These are phyloP conservation scores for Sorex maritimensis DNA, from an alignment of 2,797 vertebrate genomes.

Conservation along the genomic window DNA sequence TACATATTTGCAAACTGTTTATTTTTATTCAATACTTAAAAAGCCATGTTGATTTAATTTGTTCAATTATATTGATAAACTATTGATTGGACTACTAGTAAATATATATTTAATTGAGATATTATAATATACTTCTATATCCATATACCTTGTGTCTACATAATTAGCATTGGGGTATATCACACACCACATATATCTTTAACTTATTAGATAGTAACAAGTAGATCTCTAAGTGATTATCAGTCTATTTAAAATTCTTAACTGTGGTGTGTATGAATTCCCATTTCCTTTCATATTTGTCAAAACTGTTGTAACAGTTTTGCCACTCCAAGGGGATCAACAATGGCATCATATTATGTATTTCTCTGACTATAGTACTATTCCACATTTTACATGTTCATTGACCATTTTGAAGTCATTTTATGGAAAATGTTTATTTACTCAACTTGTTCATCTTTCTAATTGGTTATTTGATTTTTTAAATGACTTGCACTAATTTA, in stretches of 20 bases:
- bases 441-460: neutral
- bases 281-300: neutral
- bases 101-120: too few species aligned
- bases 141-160: too few species aligned
- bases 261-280: neutral
- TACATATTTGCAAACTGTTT: conserved; percentile 20
- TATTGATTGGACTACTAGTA: too few species aligned
- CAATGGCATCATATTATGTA: neutral
- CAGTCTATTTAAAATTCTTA: neutral
- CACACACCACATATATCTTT: too few species aligned
- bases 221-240: neutral
- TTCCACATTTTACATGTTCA: neutral
- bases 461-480: conserved; percentile 29
- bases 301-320: neutral
- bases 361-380: conserved; percentile 2
- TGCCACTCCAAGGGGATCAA: neutral
- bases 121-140: too few species aligned
- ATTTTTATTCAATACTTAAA: conserved; percentile 35
- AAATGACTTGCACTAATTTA: neutral
- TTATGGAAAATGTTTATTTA: neutral
- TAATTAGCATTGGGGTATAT: too few species aligned
- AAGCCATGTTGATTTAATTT: neutral
- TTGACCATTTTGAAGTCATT: neutral
- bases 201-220: neutral
- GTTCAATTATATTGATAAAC: neutral